phyloP scores from a whole-genome alignment of 2,888 invertebrate genomes.

The Dascillus cervinus region DNA sequence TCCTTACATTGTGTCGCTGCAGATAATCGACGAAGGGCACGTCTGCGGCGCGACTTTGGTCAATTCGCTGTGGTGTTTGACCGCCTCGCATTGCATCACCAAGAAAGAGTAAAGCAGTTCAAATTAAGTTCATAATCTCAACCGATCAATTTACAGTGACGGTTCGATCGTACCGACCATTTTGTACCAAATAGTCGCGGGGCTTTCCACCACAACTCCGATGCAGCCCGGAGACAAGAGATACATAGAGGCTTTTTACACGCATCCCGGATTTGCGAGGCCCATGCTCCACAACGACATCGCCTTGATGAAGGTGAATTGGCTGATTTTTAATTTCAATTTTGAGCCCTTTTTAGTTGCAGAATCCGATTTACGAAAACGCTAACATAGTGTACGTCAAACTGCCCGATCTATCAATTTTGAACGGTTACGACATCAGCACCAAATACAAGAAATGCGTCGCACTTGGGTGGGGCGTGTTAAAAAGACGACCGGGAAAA shows the following conservation, averaged over 20 bases:
- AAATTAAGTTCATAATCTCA: too few species aligned
- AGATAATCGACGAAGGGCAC: neutral
- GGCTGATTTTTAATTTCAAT: too few species aligned
- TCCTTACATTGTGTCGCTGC: neutral
- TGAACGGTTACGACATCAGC: neutral
- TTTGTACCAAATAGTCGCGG: too few species aligned
- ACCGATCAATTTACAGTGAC: too few species aligned
- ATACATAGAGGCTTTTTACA: neutral
- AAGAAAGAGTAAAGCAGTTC: too few species aligned
- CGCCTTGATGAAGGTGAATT: slow-evolving; percentile 1
- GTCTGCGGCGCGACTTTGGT: slow-evolving; percentile 2
- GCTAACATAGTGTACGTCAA: too few species aligned
- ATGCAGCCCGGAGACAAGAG: too few species aligned
- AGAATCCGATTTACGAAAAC: too few species aligned
- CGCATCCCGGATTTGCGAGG: neutral
- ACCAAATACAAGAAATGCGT: neutral
- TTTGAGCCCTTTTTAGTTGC: too few species aligned
- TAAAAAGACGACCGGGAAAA: neutral
- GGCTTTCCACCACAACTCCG: too few species aligned
- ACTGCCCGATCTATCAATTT: too few species aligned
- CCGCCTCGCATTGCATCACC: slow-evolving; percentile 2
- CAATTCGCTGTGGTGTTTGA: neutral
- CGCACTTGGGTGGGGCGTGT: slow-evolving; percentile 2
- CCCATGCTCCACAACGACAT: slow-evolving; percentile 2
- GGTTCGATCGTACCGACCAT: too few species aligned